These are phyloP conservation scores for Pollachius pollachius DNA, from an alignment of 2,113 vertebrate species.

Conservation along the genomic window DNA sequence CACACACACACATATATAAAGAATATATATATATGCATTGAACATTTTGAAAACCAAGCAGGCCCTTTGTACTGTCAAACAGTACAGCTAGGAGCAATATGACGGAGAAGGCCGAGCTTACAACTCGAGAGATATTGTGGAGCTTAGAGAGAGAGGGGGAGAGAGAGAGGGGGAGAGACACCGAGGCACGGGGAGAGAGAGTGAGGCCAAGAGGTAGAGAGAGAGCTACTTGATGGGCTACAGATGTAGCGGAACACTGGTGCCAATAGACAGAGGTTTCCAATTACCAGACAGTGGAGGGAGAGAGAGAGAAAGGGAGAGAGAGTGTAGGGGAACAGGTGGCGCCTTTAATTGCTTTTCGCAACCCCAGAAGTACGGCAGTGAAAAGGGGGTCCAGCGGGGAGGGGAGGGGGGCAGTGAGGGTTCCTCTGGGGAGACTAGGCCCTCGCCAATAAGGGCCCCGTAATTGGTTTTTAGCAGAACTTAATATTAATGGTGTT, in stretches of 20 bases:
- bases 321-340: slow-evolving; percentile 64
- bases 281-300: slow-evolving; percentile 59
- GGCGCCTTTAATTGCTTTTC: slow-evolving; percentile 73
- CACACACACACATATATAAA: too few species aligned
- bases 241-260: slow-evolving; percentile 52
- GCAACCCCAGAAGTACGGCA: slow-evolving; percentile 56
- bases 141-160: too few species aligned
- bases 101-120: too few species aligned
- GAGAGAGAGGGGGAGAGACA: too few species aligned
- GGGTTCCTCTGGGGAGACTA: slow-evolving; percentile 35
- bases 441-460: slow-evolving; percentile 34
- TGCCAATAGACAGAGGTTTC: slow-evolving; percentile 64
- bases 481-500: slow-evolving; percentile 30
- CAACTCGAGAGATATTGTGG: too few species aligned
- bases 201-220: not conserved
- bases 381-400: slow-evolving; percentile 35
- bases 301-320: slow-evolving; percentile 18
- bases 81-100: too few species aligned
- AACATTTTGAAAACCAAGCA: too few species aligned
- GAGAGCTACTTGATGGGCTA: slow-evolving; percentile 57
- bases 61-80: too few species aligned
- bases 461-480: slow-evolving; percentile 54
- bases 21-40: too few species aligned
- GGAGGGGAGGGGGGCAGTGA: slow-evolving; percentile 6
- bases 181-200: too few species aligned